phyloP scores from a whole-genome alignment of 2,113 vertebrate species.

The Synchiropus splendidus region DNA sequence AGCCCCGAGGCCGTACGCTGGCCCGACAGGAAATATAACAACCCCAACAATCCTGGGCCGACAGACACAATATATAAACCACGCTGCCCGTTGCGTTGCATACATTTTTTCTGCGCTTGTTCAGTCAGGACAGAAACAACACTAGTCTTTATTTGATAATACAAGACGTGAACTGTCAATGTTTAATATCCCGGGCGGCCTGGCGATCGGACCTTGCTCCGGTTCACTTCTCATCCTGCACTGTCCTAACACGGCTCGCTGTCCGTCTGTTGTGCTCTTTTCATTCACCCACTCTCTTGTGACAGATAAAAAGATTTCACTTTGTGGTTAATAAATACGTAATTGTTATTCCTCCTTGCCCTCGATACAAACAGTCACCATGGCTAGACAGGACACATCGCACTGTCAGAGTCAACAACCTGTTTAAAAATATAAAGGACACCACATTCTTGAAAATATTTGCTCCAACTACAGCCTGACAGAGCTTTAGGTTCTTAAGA shows the following conservation, averaged over 20 bases:
- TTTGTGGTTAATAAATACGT: too few species aligned
- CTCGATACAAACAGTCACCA: too few species aligned
- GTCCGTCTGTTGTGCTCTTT: conserved; percentile 16
- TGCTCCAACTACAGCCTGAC: too few species aligned
- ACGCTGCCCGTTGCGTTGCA: conserved; percentile 8
- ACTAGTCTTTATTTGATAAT: conserved; percentile 1
- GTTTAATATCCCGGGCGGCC: conserved; percentile 35
- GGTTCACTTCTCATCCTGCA: conserved; percentile 3
- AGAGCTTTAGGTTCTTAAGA: too few species aligned
- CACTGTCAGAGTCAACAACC: too few species aligned
- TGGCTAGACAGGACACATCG: too few species aligned
- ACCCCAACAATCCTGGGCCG: conserved; percentile 27
- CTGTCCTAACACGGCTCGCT: conserved; percentile 6
- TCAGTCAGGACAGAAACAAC: conserved; percentile 2
- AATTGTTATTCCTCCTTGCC: too few species aligned
- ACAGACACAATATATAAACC: conserved; percentile 30
- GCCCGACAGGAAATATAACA: conserved; percentile 56
- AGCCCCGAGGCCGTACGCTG: conserved; percentile 39
- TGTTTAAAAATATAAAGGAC: too few species aligned
- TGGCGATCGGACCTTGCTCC: conserved; percentile 32
- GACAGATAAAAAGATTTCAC: conserved; percentile 14
- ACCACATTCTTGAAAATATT: too few species aligned
- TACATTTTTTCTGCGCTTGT: background rate
- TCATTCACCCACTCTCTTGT: conserved; percentile 8
- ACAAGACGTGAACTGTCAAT: conserved; percentile 31